Base-by-base conservation (phyloP, 2,888 invertebrate species). In the Tetheella fluctuosa region DNA sequence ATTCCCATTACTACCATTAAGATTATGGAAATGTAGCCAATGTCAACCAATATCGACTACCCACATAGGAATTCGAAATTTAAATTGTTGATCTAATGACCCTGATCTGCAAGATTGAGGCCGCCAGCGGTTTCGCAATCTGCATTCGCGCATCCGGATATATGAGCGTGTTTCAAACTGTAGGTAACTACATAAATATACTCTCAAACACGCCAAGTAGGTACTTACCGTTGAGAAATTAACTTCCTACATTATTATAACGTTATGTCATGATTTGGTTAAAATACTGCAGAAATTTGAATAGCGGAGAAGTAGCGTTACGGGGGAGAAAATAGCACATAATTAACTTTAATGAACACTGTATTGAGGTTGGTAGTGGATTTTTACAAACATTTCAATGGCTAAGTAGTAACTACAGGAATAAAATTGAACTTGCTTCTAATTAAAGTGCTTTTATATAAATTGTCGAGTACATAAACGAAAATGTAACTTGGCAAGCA, bases 31-130 rank as follows among this genome's bases (percentile, higher is more conserved):
- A n/a, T n/a, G n/a, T n/a, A n/a, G n/a, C 57, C 68, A 73, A 73
- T 73, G 67, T 73, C 73, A 71, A 65, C 58, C 58, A 59, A 64
- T 64, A 67, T 62, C 63, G 63, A 61, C 65, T 65, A 64, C 48
- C 48, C 48, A 48, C 48, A 48, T 17, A 48, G 48, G 20, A 67
- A 67, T 72, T 68, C 68, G 59, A 69, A 58, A 52, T 59, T 61
- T 25, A 59, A 64, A 73, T 63, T 58, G 63, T 61, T 74, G 48
- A 20, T 52, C 52, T 54, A 39, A 23, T 57, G 74, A 74, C 76
- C 73, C 73, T 76, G 74, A 69, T 76, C 66, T 64, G 62, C 48
- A 58, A 67, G 62, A 73, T 70, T 70, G 70, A 69, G 76, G 72
- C 54, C 70, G 64, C 62, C 63, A 65, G 57, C 64, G 63, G 64